A percentile compares a stretch with the other conserved stretches of the same genome.
phyloP scores from a whole-genome alignment of 2,888 invertebrate species.

The Pterobdella sp. region DNA sequence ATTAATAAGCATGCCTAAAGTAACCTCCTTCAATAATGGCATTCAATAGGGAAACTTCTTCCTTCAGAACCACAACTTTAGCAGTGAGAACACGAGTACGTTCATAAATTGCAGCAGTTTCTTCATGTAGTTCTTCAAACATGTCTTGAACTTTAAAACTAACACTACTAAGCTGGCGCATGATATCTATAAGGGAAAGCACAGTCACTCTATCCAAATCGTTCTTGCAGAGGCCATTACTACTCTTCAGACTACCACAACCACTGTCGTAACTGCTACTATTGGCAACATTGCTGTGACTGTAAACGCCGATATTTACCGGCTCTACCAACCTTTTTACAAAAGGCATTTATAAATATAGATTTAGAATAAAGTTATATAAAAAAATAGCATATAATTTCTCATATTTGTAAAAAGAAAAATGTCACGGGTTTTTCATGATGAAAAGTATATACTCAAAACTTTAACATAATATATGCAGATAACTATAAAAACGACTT shows the following conservation, averaged over 20 bases:
- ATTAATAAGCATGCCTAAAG: background rate
- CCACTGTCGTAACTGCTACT: conserved; percentile 9
- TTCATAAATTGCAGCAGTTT: conserved; percentile 12
- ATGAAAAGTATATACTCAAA: too few relatives aligned
- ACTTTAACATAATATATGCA: too few relatives aligned
- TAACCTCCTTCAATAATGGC: conserved; percentile 25
- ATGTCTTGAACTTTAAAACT: conserved; percentile 24
- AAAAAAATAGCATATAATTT: too few relatives aligned
- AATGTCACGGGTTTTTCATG: too few relatives aligned
- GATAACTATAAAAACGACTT: too few relatives aligned
- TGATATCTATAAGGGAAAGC: conserved; percentile 17
- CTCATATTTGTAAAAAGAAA: too few relatives aligned
- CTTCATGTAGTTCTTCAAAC: conserved; percentile 23
- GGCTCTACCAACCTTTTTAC: conserved; percentile 24
- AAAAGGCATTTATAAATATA: conserved; percentile 7
- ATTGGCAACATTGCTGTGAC: background rate
- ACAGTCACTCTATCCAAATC: conserved; percentile 24
- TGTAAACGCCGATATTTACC: conserved; percentile 16
- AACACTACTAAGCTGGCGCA: conserved; percentile 20
- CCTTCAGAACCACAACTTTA: conserved; percentile 19
- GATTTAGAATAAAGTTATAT: too few relatives aligned
- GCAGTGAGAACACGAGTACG: conserved; percentile 11
- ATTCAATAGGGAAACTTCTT: conserved; percentile 19
- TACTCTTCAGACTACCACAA: conserved; percentile 7
- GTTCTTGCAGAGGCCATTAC: background rate